Conservation (phyloP, 1,140 invertebrate genomes). For the Scaptodrosophila lebanonensis region DNA sequence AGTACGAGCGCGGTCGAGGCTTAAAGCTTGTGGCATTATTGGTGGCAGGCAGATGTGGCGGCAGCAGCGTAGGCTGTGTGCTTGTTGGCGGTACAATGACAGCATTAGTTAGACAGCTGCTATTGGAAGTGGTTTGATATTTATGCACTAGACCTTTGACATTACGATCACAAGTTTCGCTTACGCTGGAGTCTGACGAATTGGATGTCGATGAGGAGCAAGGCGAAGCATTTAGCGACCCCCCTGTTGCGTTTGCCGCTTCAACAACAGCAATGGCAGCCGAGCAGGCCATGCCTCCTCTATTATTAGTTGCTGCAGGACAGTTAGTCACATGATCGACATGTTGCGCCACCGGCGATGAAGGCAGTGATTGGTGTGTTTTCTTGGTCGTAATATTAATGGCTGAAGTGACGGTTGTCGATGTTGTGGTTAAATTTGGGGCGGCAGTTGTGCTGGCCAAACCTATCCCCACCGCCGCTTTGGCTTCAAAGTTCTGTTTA, state of each 20-base stretch:
- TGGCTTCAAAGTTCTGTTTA: conserved; percentile 91
- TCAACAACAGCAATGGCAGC: conserved; percentile 8
- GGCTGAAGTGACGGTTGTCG: conserved; percentile 17
- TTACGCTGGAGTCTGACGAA: conserved; percentile 67
- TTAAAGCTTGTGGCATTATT: conserved; percentile 59
- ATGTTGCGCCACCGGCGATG: conserved; percentile 73
- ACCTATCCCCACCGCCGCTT: conserved; percentile 78
- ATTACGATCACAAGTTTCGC: conserved; percentile 81
- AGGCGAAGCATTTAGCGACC: conserved; percentile 20
- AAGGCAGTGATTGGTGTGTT: conserved; percentile 73
- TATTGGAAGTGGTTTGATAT: conserved; percentile 80
- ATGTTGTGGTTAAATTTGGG: conserved; percentile 60
- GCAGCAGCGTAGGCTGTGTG: conserved; percentile 38
- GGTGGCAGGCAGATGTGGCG: conserved; percentile 18
- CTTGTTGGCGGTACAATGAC: conserved; percentile 27
- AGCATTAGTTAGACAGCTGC: conserved; percentile 41
- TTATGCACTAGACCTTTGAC: conserved; percentile 86
- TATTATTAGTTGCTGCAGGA: conserved; percentile 25
- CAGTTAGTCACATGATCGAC: conserved; percentile 60
- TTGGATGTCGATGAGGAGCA: conserved; percentile 67
- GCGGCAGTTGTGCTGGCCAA: conserved; percentile 27
- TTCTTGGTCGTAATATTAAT: conserved; percentile 8
- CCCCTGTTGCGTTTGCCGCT: neutral
- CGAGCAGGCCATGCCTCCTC: no score
- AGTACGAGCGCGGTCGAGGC: conserved; percentile 78